Evolutionary conservation across 1,140 invertebrate genomes (phyloP).

Genomic region (Psilanteris sp.): DNA sequence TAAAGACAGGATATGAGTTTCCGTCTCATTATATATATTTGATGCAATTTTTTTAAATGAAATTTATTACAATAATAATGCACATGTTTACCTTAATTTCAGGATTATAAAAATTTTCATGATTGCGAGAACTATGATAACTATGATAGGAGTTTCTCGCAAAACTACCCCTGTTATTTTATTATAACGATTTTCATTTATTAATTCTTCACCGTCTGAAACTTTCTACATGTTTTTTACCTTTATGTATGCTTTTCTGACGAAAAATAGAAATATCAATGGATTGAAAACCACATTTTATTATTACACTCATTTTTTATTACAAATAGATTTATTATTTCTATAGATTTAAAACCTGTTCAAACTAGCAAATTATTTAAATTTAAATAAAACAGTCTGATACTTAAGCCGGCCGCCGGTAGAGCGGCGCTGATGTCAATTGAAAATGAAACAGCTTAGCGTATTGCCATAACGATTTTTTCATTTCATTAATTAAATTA

Average conservation of each 20-base stretch:
- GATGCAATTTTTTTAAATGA: too few relatives aligned
- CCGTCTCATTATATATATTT: too few relatives aligned
- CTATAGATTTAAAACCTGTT: not conserved
- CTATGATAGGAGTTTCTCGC: conserved; percentile 18
- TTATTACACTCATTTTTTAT: not conserved
- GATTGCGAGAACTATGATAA: conserved; percentile 1
- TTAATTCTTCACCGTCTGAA: conserved; percentile 1
- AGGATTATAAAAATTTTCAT: conserved; percentile 7
- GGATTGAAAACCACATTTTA: not conserved
- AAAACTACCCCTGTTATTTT: conserved; percentile 3
- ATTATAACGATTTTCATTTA: not conserved
- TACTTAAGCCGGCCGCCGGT: not conserved
- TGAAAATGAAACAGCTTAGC: conserved; percentile 3
- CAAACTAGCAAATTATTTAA: not conserved
- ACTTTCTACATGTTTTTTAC: conserved; percentile 3
- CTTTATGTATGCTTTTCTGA: conserved; percentile 3
- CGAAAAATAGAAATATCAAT: not conserved
- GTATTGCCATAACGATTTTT: too few relatives aligned
- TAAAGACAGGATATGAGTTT: too few relatives aligned
- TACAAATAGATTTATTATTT: too few relatives aligned
- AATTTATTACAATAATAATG: too few relatives aligned
- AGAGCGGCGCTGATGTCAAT: not conserved
- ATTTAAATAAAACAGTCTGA: not conserved
- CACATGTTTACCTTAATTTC: conserved; percentile 10
- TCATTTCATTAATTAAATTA: too few relatives aligned